phyloP scores from a whole-genome alignment of 2,888 invertebrate species.

The Leptinotarsa peninsularis region DNA sequence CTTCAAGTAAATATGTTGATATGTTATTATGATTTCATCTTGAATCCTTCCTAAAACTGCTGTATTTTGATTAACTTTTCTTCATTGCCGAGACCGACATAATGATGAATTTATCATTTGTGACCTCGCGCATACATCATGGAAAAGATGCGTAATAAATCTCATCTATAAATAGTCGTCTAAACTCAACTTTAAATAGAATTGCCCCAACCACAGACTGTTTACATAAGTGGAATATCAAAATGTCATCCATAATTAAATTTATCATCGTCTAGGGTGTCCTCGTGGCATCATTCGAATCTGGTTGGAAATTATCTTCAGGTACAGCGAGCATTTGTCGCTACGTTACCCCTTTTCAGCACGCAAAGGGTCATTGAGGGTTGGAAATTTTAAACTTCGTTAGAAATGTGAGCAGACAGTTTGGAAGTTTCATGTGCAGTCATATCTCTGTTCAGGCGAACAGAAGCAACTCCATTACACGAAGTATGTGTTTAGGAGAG shows the following conservation, averaged over 20 bases:
- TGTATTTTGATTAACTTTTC: neutral
- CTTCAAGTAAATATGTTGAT: too few species aligned
- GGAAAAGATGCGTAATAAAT: slow-evolving; percentile 23
- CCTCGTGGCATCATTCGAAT: neutral
- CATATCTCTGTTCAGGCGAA: neutral
- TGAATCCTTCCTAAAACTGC: neutral
- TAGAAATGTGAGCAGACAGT: slow-evolving; percentile 16
- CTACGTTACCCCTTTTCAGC: slow-evolving; percentile 10
- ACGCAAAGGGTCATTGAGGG: neutral
- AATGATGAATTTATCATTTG: slow-evolving; percentile 19
- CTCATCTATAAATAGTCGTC: slow-evolving; percentile 29
- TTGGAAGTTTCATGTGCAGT: neutral
- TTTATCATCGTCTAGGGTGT: slow-evolving; percentile 23
- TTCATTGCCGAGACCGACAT: slow-evolving; percentile 6
- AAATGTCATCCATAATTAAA: slow-evolving; percentile 26
- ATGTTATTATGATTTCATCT: neutral
- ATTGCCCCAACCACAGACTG: slow-evolving; percentile 33
- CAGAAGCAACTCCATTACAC: neutral
- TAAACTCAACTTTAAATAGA: slow-evolving; percentile 33
- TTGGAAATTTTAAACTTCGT: slow-evolving; percentile 6
- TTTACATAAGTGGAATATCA: slow-evolving; percentile 25
- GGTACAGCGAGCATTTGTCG: slow-evolving; percentile 21
- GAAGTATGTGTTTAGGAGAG: neutral
- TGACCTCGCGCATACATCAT: slow-evolving; percentile 9
- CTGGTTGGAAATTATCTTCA: slow-evolving; percentile 2